Evolutionary conservation across 2,797 vertebrate species (phyloP), one percentile per base, ranked within the genome.

Genomic region (Semaprochilodus insignis): DNA sequence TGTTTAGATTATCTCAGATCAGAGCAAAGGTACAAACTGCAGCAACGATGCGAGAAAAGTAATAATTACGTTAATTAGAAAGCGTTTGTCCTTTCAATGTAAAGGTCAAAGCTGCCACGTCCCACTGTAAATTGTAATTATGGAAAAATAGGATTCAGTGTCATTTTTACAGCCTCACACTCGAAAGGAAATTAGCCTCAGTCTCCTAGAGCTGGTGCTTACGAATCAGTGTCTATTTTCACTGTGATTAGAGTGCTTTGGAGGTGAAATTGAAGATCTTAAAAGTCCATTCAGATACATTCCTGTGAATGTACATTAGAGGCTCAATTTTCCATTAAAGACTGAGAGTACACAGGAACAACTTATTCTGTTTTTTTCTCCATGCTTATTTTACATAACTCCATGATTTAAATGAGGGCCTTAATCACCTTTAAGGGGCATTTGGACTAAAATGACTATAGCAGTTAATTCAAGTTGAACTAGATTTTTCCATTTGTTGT

Each of bases 31-130:
- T 60, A 19, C 62, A 19, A 27, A 48, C 40, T 34, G 44, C 19
- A 66, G 63, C 48, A 70, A 80, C 71, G 70, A 1, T 73, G 67
- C 51, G 40, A 54, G 31, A 78, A 81, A 83, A 31, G 40, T 4
- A 60, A 74, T 74, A 25, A 79, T 79, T 55, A n/a, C 70, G 31
- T 23, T 60, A 74, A 72, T 82, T 72, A 78, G 31, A 2, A 48
- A 23, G 27, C 15, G 55, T 31, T 67, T 40, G 11, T 74, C 55
- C 11, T 31, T 75, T 83, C 60, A 48, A n/a, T 62, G 14, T 54
- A 17, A 44, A 65, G 72, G 63, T 80, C 77, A 54, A 44, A 80
- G 40, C 69, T 31, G 77, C 55, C 67, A 65, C 36, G 25, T 69
- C 7, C 15, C 17, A 52, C 51, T 62, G 55, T 44, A 59, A 40